Evolutionary conservation across 2,113 vertebrate genomes (phyloP).

Genomic region (Chionomys nivalis): DNA sequence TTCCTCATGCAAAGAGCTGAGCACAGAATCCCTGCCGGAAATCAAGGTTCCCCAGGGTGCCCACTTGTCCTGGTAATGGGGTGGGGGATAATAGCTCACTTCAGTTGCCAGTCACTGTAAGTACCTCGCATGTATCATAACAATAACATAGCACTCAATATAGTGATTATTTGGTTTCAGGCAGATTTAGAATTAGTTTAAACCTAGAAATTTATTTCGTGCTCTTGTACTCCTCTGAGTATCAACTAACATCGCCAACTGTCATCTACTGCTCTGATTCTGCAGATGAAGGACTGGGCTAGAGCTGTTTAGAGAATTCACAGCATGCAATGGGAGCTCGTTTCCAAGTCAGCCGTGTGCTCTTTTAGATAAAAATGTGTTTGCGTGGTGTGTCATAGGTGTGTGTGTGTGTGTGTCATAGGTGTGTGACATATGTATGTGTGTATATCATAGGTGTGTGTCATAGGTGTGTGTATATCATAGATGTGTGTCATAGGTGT

Average conservation of each 20-base stretch:
- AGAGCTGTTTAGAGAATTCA: background rate
- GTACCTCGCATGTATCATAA: background rate
- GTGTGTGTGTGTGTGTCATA: background rate
- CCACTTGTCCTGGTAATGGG: background rate
- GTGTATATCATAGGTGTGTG: too few relatives aligned
- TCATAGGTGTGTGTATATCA: too few relatives aligned
- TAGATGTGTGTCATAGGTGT: background rate
- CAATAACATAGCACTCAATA: background rate
- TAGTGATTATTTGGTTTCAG: background rate
- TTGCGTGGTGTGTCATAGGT: background rate
- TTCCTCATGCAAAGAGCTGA: background rate
- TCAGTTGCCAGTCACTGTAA: background rate
- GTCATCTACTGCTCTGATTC: background rate
- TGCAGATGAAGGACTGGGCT: background rate
- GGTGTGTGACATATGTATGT: background rate
- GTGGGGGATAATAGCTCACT: background rate
- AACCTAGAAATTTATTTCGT: background rate
- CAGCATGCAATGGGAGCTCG: background rate
- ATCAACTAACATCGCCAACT: background rate
- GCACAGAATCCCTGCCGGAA: background rate
- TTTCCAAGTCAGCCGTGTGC: background rate
- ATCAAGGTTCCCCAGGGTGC: background rate
- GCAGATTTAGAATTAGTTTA: background rate
- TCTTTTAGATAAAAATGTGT: background rate
- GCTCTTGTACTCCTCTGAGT: background rate